Base-by-base conservation (phyloP, 2,888 invertebrate species). In the Imbricaverruca yamaguchii region DNA sequence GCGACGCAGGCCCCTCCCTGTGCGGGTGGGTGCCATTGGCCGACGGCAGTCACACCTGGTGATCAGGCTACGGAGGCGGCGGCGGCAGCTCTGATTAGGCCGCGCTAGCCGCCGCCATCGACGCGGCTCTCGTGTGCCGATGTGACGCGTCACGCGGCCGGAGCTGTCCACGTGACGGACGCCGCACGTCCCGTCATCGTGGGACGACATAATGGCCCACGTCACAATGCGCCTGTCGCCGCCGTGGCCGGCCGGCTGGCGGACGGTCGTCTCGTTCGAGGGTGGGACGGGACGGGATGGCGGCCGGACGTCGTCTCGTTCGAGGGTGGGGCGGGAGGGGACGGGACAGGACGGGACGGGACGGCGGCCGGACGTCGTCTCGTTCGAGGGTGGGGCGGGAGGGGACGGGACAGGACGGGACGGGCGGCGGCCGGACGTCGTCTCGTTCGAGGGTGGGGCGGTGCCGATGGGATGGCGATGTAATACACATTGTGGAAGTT, bases 91-190 rank as follows among this genome's bases (percentile, higher is more conserved):
- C 69, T 69, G 69, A 69, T 39, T 69, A 69, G 39, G 39, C 15
- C 69, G 69, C 69, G 69, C 39, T 69, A 61, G 61, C 13, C 69
- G 39, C 69, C 69, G 69, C 69, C 69, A 69, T 69, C 69, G 69
- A 69, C 69, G 69, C 63, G 63, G 69, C 69, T 39, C 39, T 69
- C 39, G 69, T 69, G 69, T 25, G 23, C 69, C 39, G 39, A 13
- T 39, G 69, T 69, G 69, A 39, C 39, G 69, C 39, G 39, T 39
- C 39, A 39, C 39, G 4, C 39, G 4, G 39, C 39, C 39, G 39
- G 2, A 39, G 69, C 39, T 6, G 39, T 15, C 61, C 13, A 18
- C 15, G 69, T 39, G 39, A 13, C 69, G 69, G 69, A 1, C 69
- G 69, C 39, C 69, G 0, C 39, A 25, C 39, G 69, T 69, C 69